A percentile compares a stretch with the other conserved stretches of the same genome.
These are phyloP conservation scores for Sebastes matsubarae DNA, from an alignment of 2,797 vertebrate species.

Conservation along the genomic window DNA sequence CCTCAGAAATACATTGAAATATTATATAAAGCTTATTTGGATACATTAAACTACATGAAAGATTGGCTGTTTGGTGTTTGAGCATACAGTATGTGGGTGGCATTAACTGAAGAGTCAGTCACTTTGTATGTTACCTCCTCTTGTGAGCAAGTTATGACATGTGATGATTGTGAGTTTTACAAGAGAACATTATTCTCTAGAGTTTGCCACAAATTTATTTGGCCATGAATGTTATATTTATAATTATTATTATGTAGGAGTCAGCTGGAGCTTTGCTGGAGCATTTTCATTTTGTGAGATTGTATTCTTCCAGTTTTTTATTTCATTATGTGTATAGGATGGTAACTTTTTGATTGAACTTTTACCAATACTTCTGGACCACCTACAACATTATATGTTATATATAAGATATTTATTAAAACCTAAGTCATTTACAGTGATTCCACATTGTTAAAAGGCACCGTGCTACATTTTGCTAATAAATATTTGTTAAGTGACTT, in stretches of 20 bases:
- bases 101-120: background rate
- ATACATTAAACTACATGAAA: background rate
- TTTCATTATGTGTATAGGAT: background rate
- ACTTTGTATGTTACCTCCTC: background rate
- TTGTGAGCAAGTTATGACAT: background rate
- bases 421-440: background rate
- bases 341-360: background rate
- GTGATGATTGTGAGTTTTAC: background rate
- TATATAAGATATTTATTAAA: background rate
- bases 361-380: background rate
- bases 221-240: background rate
- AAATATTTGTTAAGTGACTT: background rate
- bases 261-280: background rate
- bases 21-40: background rate
- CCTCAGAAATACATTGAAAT: background rate
- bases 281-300: background rate
- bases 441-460: background rate
- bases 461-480: background rate
- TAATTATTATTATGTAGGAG: background rate
- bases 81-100: background rate
- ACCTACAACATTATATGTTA: background rate
- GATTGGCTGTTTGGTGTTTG: background rate
- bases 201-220: background rate
- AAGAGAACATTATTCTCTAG: background rate
- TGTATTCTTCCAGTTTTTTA: background rate